phyloP scores from a whole-genome alignment of 2,797 vertebrate genomes.

The Peromyscus melanophrys region DNA sequence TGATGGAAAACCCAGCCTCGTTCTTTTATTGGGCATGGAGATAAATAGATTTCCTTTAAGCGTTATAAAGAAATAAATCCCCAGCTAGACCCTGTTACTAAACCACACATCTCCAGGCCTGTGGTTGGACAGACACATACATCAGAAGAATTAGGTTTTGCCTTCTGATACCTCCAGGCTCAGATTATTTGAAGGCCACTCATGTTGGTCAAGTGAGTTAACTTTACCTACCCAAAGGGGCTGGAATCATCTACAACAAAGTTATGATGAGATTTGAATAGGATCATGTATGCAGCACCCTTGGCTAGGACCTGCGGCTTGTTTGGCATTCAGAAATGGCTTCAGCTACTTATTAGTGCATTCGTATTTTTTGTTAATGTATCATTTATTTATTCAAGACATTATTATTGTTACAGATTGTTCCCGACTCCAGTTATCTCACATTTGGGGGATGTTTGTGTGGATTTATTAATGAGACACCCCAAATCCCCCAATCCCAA shows the following conservation, averaged over 20 bases:
- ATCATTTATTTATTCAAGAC: not conserved
- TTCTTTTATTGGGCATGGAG: slow-evolving; percentile 24
- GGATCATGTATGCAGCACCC: not conserved
- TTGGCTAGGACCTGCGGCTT: not conserved
- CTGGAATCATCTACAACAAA: not conserved
- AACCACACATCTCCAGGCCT: not conserved
- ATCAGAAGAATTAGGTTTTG: not conserved
- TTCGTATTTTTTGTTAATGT: not conserved
- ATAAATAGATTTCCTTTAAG: slow-evolving; percentile 49
- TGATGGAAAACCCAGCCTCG: slow-evolving; percentile 75
- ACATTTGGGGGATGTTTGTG: not conserved
- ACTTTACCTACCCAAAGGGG: not conserved
- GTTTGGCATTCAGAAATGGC: not conserved
- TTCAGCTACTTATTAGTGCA: not conserved
- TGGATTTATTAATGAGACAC: not conserved
- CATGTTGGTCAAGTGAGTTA: not conserved
- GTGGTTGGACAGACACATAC: not conserved
- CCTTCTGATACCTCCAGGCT: not conserved
- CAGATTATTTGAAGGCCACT: not conserved
- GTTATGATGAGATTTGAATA: not conserved
- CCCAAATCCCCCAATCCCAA: not conserved
- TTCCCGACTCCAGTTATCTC: not conserved
- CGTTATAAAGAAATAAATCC: slow-evolving; percentile 49
- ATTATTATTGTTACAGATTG: not conserved
- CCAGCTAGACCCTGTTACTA: not conserved